A percentile compares a stretch with the other conserved stretches of the same genome.
Conservation (phyloP, 1,140 invertebrate genomes). For the Odontomachus brunneus region DNA sequence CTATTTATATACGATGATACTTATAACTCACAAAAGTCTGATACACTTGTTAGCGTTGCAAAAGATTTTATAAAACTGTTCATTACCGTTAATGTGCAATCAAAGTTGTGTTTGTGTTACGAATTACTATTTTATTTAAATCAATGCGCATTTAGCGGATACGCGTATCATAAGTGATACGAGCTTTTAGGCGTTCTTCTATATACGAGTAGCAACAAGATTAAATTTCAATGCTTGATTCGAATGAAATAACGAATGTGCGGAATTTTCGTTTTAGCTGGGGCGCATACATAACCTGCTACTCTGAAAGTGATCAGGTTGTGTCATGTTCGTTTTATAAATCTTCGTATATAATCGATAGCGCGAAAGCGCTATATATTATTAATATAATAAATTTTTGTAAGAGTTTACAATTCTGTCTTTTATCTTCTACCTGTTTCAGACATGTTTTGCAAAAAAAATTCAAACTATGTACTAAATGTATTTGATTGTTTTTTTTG, state of each 20-base stretch:
- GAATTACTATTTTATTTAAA: conserved; percentile 11
- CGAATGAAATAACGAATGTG: conserved; percentile 8
- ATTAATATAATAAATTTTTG: conserved; percentile 43
- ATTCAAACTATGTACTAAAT: too few relatives aligned
- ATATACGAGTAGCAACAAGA: not conserved
- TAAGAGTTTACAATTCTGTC: not conserved
- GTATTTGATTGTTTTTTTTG: too few relatives aligned
- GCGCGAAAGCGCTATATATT: not conserved
- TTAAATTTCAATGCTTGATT: conserved; percentile 21
- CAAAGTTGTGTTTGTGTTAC: not conserved
- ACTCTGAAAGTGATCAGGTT: not conserved
- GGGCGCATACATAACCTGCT: not conserved
- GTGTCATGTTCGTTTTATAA: conserved; percentile 4
- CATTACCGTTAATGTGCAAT: not conserved
- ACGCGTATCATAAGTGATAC: not conserved
- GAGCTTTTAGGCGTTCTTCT: not conserved
- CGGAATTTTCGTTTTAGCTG: not conserved
- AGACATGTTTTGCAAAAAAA: too few relatives aligned
- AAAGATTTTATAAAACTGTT: conserved; percentile 25
- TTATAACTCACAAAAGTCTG: conserved; percentile 20
- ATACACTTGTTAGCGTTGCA: conserved; percentile 27
- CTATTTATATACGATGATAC: not conserved
- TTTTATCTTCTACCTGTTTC: not conserved
- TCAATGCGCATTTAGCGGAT: conserved; percentile 6
- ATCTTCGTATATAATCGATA: not conserved